These are phyloP conservation scores for Melieria crassipennis DNA, from an alignment of 2,888 invertebrate genomes.

Conservation along the genomic window DNA sequence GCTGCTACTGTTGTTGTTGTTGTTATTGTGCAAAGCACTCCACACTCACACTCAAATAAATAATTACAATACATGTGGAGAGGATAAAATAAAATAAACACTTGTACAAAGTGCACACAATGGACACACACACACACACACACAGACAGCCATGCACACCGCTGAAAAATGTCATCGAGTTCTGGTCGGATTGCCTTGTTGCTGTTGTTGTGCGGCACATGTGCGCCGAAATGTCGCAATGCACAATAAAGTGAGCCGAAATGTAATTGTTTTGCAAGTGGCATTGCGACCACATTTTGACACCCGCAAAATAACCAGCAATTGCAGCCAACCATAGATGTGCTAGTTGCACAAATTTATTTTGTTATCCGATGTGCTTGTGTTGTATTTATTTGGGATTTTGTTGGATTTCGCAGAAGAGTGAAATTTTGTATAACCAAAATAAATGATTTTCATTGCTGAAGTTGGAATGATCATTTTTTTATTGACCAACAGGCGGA, in stretches of 20 bases:
- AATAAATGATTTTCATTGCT: not conserved
- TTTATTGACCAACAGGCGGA: too few species aligned
- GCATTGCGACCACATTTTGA: slow-evolving; percentile 61
- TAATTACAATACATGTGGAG: too few species aligned
- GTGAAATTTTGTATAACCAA: not conserved
- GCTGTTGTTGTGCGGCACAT: slow-evolving; percentile 44
- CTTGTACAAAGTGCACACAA: too few species aligned
- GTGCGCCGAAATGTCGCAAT: slow-evolving; percentile 56
- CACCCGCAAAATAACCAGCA: slow-evolving; percentile 42
- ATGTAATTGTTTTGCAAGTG: slow-evolving; percentile 62
- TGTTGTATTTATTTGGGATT: too few species aligned
- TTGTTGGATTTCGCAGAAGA: not conserved
- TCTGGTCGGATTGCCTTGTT: slow-evolving; percentile 26
- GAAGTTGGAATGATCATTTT: too few species aligned
- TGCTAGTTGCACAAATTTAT: not conserved
- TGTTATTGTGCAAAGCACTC: slow-evolving; percentile 8
- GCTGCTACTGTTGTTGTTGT: slow-evolving; percentile 13
- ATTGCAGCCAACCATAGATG: not conserved
- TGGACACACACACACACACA: too few species aligned
- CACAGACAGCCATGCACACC: not conserved
- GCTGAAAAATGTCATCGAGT: slow-evolving; percentile 51
- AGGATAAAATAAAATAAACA: too few species aligned
- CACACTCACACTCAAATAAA: too few species aligned
- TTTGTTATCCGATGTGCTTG: too few species aligned
- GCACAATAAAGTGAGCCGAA: slow-evolving; percentile 58